A percentile compares a stretch with the other conserved stretches of the same genome.
Evolutionary conservation across 2,797 vertebrate species (phyloP).

Genomic region (Hoplostethus atlanticus): DNA sequence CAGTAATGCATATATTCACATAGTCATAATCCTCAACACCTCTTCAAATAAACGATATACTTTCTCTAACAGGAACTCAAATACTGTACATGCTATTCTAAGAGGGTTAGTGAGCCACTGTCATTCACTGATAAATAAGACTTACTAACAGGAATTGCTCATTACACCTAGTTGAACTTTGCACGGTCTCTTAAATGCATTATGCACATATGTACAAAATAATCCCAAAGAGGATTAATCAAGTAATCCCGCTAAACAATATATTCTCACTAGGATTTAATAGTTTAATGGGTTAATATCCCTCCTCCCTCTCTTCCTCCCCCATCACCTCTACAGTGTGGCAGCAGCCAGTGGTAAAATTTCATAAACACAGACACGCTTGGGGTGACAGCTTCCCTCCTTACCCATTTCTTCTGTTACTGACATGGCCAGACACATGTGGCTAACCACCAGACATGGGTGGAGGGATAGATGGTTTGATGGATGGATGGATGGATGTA

Average conservation of each 20-base stretch:
- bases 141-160: neutral
- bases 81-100: neutral
- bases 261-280: neutral
- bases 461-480: conserved; percentile 22
- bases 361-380: conserved; percentile 77
- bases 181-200: neutral
- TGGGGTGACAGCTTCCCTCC: conserved; percentile 60
- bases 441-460: conserved; percentile 60
- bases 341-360: conserved; percentile 69
- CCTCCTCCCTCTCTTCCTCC: neutral
- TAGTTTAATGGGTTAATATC: conserved; percentile 2
- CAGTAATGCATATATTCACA: conserved; percentile 19
- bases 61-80: neutral
- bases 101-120: neutral
- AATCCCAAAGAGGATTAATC: conserved; percentile 3
- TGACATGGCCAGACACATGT: conserved; percentile 78
- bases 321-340: conserved; percentile 41
- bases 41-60: conserved; percentile 17
- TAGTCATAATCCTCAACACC: neutral
- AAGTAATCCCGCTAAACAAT: conserved; percentile 14
- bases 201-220: conserved; percentile 3
- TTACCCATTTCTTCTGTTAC: conserved; percentile 48
- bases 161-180: neutral
- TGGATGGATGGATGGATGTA: conserved; percentile 25
- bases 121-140: neutral